Conservation (phyloP, 2,888 invertebrate genomes). For the Gasteruption jaculator region DNA sequence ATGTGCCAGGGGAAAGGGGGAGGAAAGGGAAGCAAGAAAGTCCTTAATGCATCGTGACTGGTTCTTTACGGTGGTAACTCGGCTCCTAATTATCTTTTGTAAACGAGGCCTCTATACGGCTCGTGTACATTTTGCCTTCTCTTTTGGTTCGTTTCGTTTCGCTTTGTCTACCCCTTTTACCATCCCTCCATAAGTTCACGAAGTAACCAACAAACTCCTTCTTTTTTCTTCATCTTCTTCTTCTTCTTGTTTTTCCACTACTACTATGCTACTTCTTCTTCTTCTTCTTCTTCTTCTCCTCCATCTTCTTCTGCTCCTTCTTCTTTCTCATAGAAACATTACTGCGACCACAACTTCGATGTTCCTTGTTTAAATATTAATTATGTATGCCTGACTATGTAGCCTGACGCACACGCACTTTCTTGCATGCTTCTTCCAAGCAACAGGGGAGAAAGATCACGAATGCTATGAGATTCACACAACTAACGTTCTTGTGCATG, state of each 20-base stretch:
- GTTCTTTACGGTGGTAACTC: conserved; percentile 15
- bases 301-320: too few relatives aligned
- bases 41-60: conserved; percentile 1
- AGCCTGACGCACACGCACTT: conserved; percentile 37
- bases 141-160: conserved; percentile 8
- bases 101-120: conserved; percentile 16
- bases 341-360: conserved; percentile 20
- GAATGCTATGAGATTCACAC: conserved; percentile 21
- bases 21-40: neutral
- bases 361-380: conserved; percentile 45
- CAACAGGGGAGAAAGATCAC: conserved; percentile 18
- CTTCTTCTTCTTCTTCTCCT: neutral
- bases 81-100: conserved; percentile 25
- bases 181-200: neutral
- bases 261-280: neutral
- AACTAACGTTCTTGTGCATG: conserved; percentile 15
- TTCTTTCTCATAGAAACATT: conserved; percentile 11
- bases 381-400: conserved; percentile 44
- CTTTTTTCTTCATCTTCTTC: conserved; percentile 4
- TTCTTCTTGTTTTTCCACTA: conserved; percentile 1
- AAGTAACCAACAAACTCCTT: neutral
- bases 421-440: too few relatives aligned
- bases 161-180: too few relatives aligned
- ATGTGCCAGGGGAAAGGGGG: too few relatives aligned
- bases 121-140: too few relatives aligned